These are phyloP conservation scores for Drosophila navojoa DNA, from an alignment of 1,140 invertebrate genomes.

Conservation along the genomic window DNA sequence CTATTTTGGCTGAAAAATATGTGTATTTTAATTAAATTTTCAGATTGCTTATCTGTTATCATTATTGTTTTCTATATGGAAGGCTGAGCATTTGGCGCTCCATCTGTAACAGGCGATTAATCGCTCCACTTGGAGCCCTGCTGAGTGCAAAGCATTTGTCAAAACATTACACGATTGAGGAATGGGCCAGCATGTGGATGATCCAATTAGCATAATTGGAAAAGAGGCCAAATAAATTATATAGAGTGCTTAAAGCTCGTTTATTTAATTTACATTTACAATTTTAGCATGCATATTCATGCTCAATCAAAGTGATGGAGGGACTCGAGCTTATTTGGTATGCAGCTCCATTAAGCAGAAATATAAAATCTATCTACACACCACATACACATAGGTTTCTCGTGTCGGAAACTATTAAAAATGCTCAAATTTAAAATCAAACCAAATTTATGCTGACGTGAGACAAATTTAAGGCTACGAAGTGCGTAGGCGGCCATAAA, in stretches of 20 bases:
- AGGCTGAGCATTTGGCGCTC: not conserved
- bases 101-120: slow-evolving; percentile 23
- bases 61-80: slow-evolving; percentile 3
- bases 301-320: slow-evolving; percentile 58
- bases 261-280: slow-evolving; percentile 74
- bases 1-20: slow-evolving; percentile 13
- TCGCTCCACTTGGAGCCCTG: slow-evolving; percentile 18
- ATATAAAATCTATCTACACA: slow-evolving; percentile 32
- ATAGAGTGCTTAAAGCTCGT: slow-evolving; percentile 59
- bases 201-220: slow-evolving; percentile 32
- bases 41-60: slow-evolving; percentile 17
- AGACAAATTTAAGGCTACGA: slow-evolving; percentile 68
- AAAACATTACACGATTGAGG: slow-evolving; percentile 36
- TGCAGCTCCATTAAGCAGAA: slow-evolving; percentile 59
- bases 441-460: slow-evolving; percentile 79
- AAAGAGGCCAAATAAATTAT: slow-evolving; percentile 55
- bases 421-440: slow-evolving; percentile 79
- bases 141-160: slow-evolving; percentile 40
- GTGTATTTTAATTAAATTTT: no score
- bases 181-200: slow-evolving; percentile 32
- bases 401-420: slow-evolving; percentile 62
- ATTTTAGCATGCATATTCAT: slow-evolving; percentile 75
- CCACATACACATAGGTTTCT: slow-evolving; percentile 27
- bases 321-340: slow-evolving; percentile 62
- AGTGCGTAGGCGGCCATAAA: slow-evolving; percentile 72